These are phyloP conservation scores for Echeneis naucrates DNA, from an alignment of 2,797 vertebrate genomes.

Conservation along the genomic window DNA sequence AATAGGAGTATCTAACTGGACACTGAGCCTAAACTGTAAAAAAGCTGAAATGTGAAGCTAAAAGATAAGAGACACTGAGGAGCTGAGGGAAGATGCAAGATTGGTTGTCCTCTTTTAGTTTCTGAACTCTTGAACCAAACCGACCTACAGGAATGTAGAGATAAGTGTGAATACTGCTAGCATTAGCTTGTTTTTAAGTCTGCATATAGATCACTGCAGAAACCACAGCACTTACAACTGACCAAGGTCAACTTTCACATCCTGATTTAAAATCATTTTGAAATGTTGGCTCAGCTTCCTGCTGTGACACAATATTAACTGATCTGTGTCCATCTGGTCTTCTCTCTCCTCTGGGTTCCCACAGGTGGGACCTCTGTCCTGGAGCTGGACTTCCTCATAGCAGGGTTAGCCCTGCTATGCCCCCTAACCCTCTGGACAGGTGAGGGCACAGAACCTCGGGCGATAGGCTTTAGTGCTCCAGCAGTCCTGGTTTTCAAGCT, in stretches of 20 bases:
- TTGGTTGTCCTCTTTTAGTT: no score
- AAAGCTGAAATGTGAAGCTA: neutral
- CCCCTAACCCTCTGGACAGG: constrained; percentile 42
- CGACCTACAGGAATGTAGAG: neutral
- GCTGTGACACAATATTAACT: neutral
- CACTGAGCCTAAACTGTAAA: no score
- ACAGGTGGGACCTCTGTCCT: constrained; percentile 17
- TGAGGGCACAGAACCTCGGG: constrained; percentile 33
- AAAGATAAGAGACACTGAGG: neutral
- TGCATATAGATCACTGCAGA: neutral
- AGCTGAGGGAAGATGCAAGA: no score
- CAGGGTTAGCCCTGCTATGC: no score
- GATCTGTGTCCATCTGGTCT: neutral
- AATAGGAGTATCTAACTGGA: no score
- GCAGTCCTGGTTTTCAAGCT: constrained; percentile 63
- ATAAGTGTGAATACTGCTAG: no score
- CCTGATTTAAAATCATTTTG: constrained; percentile 5
- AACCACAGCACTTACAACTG: neutral
- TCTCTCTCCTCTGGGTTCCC: neutral
- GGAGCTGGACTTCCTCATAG: neutral
- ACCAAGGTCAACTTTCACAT: constrained; percentile 6
- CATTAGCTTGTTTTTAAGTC: neutral
- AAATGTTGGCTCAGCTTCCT: neutral
- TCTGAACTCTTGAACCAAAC: neutral
- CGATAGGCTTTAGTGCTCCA: constrained; percentile 49